phyloP scores from a whole-genome alignment of 2,888 invertebrate genomes.

The Sinhomidia bicolor region DNA sequence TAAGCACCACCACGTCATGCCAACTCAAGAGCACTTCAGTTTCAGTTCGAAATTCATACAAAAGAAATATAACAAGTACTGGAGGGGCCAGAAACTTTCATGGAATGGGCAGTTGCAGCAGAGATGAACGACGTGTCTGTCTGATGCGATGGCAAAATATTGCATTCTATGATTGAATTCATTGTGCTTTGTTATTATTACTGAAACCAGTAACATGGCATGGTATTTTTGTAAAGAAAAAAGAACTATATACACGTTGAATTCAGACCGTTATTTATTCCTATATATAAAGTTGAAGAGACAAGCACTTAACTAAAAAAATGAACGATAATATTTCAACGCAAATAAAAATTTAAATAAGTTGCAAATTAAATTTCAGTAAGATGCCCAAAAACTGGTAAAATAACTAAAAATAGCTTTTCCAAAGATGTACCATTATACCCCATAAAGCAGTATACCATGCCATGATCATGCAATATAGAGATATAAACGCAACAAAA shows the following conservation, averaged over 20 bases:
- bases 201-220: background rate
- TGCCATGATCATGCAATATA: too few relatives aligned
- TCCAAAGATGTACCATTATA: too few relatives aligned
- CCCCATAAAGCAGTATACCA: too few relatives aligned
- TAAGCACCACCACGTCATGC: constrained; percentile 79
- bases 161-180: background rate
- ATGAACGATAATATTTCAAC: too few relatives aligned
- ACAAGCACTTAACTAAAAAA: too few relatives aligned
- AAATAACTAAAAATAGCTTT: too few relatives aligned
- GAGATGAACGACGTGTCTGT: background rate
- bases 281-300: too few relatives aligned
- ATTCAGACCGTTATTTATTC: background rate
- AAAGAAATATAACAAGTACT: constrained; percentile 79
- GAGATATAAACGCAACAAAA: too few relatives aligned
- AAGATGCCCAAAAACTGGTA: too few relatives aligned
- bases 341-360: too few relatives aligned
- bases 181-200: background rate
- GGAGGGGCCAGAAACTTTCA: constrained; percentile 17
- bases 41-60: constrained; percentile 80
- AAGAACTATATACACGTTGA: background rate
- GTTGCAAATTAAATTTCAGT: too few relatives aligned
- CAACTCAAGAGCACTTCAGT: constrained; percentile 80
- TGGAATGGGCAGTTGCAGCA: constrained; percentile 40
- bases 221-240: background rate
- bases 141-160: constrained; percentile 14